Evolutionary conservation across 2,888 invertebrate species (phyloP), one percentile per base, ranked within the genome.

Genomic region (Eubasilissa splendida): DNA sequence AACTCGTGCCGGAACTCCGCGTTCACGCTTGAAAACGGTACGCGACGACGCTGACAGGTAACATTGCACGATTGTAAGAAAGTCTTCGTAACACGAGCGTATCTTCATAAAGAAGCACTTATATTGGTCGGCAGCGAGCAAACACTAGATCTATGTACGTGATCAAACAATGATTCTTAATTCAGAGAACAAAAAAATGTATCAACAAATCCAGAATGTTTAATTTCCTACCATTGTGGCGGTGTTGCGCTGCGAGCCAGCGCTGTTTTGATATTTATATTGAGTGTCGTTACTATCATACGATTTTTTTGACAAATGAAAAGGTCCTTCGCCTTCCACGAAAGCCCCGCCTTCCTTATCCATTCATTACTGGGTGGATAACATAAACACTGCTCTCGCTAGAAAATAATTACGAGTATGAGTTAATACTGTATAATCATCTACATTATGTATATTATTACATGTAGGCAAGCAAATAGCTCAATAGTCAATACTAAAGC

Each of bases 121-220:
- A 54, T 22, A 11, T 54, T 54, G 14, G 14, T 54, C 53, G 42
- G 42, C 42, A 42, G 42, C 54, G 71, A 54, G 54, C 54, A 71
- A 71, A 71, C 71, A 71, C 71, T 54, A 10, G 71, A 71, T 53
- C 33, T 71, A 71, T 53, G 71, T 71, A 71, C 71, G 71, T 71
- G 71, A 54, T 14, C 54, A 71, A 71, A 71, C 54, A 71, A 71
- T 71, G 53, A 71, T 71, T 54, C 54, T 71, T 11, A 22, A 71
- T 71, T 71, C 71, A 12, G 31, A 53, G 53, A 71, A 71, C 71
- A 54, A 71, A 71, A 71, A 71, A 71, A 53, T 71, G 54, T 71
- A 71, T 71, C 71, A 71, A 71, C 56, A 71, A 71, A 71, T 14
- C 11, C 11, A 53, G 71, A 71, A 53, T 54, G 14, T 53, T 71